Evolutionary conservation across 2,888 invertebrate species (phyloP).

Genomic region (Heliconius hortense): DNA sequence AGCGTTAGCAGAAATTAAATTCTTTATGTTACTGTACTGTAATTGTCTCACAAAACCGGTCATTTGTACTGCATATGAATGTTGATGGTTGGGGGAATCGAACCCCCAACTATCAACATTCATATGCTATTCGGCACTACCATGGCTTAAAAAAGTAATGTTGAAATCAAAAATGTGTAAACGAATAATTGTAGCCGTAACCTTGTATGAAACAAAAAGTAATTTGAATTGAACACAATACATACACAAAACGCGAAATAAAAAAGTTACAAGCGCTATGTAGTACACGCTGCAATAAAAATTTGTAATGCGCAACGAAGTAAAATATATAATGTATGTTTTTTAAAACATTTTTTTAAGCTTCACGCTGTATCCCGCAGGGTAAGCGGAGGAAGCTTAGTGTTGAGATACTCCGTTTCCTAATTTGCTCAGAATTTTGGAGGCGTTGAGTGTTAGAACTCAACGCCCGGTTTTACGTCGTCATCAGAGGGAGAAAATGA

Average conservation of each 20-base stretch:
- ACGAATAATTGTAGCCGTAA: neutral
- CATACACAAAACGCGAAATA: neutral
- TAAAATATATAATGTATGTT: neutral
- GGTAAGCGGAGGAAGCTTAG: neutral
- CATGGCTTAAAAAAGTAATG: neutral
- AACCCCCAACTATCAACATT: no score
- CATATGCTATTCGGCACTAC: neutral
- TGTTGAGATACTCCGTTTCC: no score
- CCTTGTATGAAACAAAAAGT: conserved; percentile 10
- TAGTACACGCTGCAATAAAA: conserved; percentile 1
- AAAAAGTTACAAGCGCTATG: neutral
- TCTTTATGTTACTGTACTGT: no score
- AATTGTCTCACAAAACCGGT: no score
- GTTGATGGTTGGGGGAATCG: no score
- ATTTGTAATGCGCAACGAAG: neutral
- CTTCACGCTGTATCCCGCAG: neutral
- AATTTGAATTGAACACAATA: conserved; percentile 9
- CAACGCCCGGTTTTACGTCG: no score
- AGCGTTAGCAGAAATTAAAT: no score
- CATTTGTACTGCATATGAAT: no score
- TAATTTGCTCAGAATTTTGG: no score
- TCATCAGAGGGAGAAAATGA: no score
- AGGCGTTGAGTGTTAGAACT: no score
- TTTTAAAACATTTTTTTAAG: neutral
- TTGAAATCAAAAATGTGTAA: neutral